Evolutionary conservation across 2,888 invertebrate genomes (phyloP).

Genomic region (Nycteola revayana): DNA sequence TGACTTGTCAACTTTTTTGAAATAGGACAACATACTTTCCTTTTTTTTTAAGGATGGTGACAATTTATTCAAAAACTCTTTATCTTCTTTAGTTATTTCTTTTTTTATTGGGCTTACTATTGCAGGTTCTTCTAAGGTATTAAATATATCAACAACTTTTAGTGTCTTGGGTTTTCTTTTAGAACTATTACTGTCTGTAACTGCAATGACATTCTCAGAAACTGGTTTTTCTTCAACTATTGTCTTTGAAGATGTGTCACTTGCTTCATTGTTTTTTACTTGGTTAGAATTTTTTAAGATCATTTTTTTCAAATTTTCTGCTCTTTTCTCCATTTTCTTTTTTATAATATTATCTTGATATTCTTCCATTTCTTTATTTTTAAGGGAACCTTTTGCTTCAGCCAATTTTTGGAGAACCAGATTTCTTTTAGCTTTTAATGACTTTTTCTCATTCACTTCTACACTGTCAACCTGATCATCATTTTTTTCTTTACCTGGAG

Average conservation of each 20-base stretch:
- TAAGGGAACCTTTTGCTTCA: constrained; percentile 82
- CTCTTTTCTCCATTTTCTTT: constrained; percentile 82
- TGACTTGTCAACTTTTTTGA: constrained; percentile 71
- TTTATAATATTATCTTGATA: constrained; percentile 81
- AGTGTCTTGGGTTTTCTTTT: constrained; percentile 37
- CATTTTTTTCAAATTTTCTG: constrained; percentile 80
- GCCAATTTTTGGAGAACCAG: constrained; percentile 83
- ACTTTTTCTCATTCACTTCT: constrained; percentile 49
- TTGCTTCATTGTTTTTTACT: constrained; percentile 21
- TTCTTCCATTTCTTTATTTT: constrained; percentile 81
- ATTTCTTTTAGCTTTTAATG: constrained; percentile 70
- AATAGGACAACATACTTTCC: constrained; percentile 83
- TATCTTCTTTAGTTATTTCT: constrained; percentile 51
- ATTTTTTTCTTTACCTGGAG: constrained; percentile 79
- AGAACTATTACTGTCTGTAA: constrained; percentile 15
- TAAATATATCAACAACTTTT: constrained; percentile 53
- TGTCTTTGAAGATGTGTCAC: constrained; percentile 8
- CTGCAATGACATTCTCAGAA: constrained; percentile 6
- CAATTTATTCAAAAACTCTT: constrained; percentile 76
- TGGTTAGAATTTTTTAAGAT: constrained; percentile 49
- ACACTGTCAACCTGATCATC: constrained; percentile 41
- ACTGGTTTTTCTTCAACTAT: constrained; percentile 7
- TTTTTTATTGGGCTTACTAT: constrained; percentile 32
- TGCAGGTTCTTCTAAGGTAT: constrained; percentile 31
- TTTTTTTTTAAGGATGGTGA: constrained; percentile 82